Base-by-base conservation (phyloP, 2,797 vertebrate genomes). In the Eupleurogrammus muticus region DNA sequence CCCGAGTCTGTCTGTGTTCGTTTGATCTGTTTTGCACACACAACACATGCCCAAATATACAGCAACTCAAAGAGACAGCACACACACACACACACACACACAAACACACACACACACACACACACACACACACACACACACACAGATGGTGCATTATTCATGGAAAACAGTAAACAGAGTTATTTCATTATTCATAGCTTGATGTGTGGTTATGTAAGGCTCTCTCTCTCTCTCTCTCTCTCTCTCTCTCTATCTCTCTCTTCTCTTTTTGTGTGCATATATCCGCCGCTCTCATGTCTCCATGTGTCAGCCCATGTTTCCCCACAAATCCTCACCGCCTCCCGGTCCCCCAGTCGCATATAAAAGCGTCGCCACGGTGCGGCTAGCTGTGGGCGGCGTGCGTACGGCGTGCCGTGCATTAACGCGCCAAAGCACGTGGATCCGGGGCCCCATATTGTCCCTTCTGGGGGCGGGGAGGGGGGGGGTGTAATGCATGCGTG, bases 181-280 rank as follows among this genome's bases (percentile, higher is more conserved):
- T 51, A 66, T 63, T 80, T 51, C 68, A 85, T 87, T 86, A 86
- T 87, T 87, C 51, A 88, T 78, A 49, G 65, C 75, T 72, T 38
- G 70, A 77, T 81, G 20, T 53, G 35, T 73, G n/a, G 69, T 85
- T 82, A 87, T 61, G 60, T 83, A 86, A 90, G 42, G 0, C 40
- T 44, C 40, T 44, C 51, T 64, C 19, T 73, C 52, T 73, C 1
- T 77, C 24, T 59, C 17, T 70, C 9, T 21, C 53, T 61, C 59
- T 47, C 49, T 6, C n/a, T n/a, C n/a, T n/a, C n/a, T n/a, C n/a
- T n/a, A n/a, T n/a, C n/a, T n/a, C n/a, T n/a, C n/a, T 32, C 7
- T 9, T 58, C 17, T 61, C 32, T 34, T 20, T 56, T 19, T 62
- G 34, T 54, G 46, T 42, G 20, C 47, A 36, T 32, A 49, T 42